These are phyloP conservation scores for Eulemur mongoz DNA, from an alignment of 2,797 vertebrate genomes.

Conservation along the genomic window DNA sequence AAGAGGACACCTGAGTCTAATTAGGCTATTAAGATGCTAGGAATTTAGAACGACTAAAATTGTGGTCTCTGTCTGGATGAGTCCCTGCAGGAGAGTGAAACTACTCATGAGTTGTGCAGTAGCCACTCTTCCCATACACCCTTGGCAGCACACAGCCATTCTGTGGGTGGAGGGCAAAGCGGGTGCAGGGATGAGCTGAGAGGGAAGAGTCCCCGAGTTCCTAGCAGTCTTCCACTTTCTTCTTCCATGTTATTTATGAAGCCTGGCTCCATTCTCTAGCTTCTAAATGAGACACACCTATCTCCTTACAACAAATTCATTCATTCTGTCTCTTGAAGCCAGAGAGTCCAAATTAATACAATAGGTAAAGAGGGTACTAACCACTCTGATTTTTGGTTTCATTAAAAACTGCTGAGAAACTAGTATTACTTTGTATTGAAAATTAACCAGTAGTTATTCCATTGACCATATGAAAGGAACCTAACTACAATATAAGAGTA, in stretches of 20 bases:
- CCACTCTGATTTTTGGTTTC: neutral
- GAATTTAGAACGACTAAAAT: neutral
- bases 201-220: neutral
- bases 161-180: neutral
- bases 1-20: neutral
- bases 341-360: neutral
- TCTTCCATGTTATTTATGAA: neutral
- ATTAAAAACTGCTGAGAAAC: neutral
- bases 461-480: neutral
- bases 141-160: neutral
- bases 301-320: neutral
- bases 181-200: too few species aligned
- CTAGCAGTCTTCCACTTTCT: neutral
- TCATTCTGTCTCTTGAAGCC: neutral
- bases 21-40: neutral
- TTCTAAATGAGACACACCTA: neutral
- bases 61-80: neutral
- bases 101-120: neutral
- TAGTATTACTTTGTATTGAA: neutral
- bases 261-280: neutral
- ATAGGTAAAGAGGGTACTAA: neutral
- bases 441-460: neutral
- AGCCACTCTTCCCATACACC: too few species aligned
- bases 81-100: neutral
- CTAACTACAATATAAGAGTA: neutral